Conservation (phyloP, 1,140 invertebrate species). For the Capitella teleta region DNA sequence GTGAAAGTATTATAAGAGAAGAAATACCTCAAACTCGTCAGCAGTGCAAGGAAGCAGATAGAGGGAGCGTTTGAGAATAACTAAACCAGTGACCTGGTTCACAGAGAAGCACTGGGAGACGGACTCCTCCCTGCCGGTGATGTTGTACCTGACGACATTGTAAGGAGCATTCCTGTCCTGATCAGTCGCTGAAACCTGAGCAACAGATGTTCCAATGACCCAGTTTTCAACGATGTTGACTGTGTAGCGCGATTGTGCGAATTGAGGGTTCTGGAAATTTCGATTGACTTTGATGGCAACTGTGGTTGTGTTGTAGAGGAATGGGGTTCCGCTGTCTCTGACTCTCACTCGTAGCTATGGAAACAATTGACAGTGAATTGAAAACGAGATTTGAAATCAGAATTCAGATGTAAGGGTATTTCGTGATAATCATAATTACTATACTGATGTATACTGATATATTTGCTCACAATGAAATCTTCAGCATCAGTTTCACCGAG, state of each 20-base stretch:
- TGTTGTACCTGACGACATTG: constrained; percentile 8
- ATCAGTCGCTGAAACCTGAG: constrained; percentile 18
- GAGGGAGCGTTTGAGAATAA: constrained; percentile 8
- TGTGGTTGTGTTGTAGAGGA: constrained; percentile 13
- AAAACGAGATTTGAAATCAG: too few species aligned
- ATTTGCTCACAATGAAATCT: neutral
- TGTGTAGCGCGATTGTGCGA: constrained; percentile 7
- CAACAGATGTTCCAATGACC: constrained; percentile 14
- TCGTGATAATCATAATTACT: neutral
- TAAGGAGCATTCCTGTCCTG: constrained; percentile 16
- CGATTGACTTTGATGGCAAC: constrained; percentile 17
- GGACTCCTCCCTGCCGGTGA: constrained; percentile 6
- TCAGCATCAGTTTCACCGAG: constrained; percentile 2
- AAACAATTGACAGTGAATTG: neutral
- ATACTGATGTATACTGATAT: neutral
- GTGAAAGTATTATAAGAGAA: neutral
- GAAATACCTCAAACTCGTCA: constrained; percentile 6
- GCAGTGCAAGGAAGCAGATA: constrained; percentile 15
- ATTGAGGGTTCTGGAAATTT: constrained; percentile 18
- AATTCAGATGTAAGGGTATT: neutral
- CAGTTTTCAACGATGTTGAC: constrained; percentile 15
- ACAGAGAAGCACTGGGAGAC: constrained; percentile 7
- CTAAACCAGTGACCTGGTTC: constrained; percentile 3
- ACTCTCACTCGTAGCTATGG: constrained; percentile 8
- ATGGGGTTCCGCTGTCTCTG: constrained; percentile 12